Conservation (phyloP, 2,797 vertebrate species). For the Pteronotus mesoamericanus region DNA sequence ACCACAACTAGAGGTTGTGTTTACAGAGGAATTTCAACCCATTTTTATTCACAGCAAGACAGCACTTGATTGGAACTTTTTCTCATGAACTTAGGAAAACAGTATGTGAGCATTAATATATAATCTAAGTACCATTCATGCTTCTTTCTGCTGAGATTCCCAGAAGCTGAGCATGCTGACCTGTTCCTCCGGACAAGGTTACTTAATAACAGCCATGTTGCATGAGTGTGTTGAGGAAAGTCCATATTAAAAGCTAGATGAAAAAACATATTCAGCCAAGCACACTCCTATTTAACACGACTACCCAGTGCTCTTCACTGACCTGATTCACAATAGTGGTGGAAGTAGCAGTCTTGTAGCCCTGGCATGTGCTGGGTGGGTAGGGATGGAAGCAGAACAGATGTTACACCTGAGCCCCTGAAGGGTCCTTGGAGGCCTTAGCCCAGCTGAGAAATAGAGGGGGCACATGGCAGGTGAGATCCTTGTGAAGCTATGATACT, state of each 20-base stretch:
- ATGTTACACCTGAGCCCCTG: neutral
- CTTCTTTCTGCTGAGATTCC: neutral
- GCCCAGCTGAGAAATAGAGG: neutral
- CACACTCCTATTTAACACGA: neutral
- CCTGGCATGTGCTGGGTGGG: neutral
- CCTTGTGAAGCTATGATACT: neutral
- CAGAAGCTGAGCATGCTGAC: neutral
- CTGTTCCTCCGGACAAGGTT: neutral
- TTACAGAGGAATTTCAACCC: neutral
- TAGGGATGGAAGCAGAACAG: neutral
- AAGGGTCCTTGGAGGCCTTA: neutral
- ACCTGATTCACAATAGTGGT: neutral
- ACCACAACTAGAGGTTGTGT: neutral
- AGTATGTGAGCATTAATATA: neutral
- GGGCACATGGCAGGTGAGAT: neutral
- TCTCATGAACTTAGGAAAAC: neutral
- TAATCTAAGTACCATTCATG: neutral
- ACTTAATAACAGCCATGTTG: neutral
- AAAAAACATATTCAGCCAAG: neutral
- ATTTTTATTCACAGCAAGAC: neutral
- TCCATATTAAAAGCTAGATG: neutral
- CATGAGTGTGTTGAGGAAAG: neutral
- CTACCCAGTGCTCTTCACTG: neutral
- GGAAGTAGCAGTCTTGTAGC: neutral
- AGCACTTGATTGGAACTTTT: neutral